Percentiles rank a stretch among this genome's conserved stretches.
These are phyloP conservation scores for Pollimyrus isidori DNA, from an alignment of 2,113 vertebrate genomes.

Conservation along the genomic window DNA sequence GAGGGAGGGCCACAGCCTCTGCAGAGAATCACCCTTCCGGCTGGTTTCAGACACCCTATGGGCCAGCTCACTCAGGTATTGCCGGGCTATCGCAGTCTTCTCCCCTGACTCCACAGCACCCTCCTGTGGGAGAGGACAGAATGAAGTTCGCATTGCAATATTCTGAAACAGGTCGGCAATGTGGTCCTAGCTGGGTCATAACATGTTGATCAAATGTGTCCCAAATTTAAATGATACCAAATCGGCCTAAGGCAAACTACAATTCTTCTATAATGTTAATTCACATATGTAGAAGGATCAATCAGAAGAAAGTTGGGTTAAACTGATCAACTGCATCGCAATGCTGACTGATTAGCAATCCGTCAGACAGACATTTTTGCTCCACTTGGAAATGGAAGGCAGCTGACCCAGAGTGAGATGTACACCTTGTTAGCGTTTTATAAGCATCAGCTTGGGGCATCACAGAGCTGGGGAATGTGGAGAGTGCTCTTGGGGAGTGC, in stretches of 20 bases:
- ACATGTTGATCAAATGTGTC: not conserved
- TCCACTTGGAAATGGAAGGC: not conserved
- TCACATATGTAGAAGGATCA: not conserved
- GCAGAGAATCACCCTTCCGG: constrained; percentile 78
- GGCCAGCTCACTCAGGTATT: constrained; percentile 72
- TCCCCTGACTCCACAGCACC: constrained; percentile 43
- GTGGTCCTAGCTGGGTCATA: not conserved
- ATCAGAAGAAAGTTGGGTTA: not conserved
- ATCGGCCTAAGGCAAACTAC: not conserved
- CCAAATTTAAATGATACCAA: not conserved
- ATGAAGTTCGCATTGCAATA: not conserved
- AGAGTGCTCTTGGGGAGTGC: not conserved
- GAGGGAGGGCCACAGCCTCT: constrained; percentile 93
- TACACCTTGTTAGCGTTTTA: not conserved
- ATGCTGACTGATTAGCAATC: not conserved
- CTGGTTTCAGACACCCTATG: constrained; percentile 78
- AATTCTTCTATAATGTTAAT: not conserved
- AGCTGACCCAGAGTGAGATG: not conserved
- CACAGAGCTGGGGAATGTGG: not conserved
- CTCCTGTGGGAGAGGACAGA: constrained; percentile 43
- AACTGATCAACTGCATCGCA: not conserved
- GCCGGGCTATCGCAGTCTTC: constrained; percentile 50
- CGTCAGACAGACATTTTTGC: not conserved
- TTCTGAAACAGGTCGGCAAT: not conserved
- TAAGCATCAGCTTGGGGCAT: not conserved